phyloP scores from a whole-genome alignment of 1,140 invertebrate species.

The Thaumatotibia leucotreta region DNA sequence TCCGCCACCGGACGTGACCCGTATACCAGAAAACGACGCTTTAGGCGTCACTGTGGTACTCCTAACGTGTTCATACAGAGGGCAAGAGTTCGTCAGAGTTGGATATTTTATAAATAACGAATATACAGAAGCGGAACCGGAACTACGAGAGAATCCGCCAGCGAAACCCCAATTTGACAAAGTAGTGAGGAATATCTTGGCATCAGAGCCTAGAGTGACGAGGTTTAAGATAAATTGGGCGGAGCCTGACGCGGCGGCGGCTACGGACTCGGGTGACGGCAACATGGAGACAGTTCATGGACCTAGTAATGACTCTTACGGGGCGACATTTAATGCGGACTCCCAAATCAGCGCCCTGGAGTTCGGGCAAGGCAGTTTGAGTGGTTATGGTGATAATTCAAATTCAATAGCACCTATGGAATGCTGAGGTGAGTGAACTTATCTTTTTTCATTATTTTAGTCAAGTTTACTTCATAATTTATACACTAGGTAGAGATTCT shows the following conservation, averaged over 20 bases:
- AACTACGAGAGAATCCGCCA: conserved; percentile 96
- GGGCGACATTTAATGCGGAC: conserved; percentile 60
- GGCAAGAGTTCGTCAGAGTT: conserved; percentile 97
- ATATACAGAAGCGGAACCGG: conserved; percentile 94
- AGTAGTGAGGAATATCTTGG: conserved; percentile 95
- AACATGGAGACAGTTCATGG: conserved; percentile 48
- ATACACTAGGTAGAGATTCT: too few relatives aligned
- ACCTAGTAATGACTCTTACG: conserved; percentile 63
- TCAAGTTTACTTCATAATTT: too few relatives aligned
- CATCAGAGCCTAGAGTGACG: conserved; percentile 95
- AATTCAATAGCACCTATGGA: conserved; percentile 73
- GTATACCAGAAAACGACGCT: conserved; percentile 97
- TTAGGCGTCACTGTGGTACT: conserved; percentile 98
- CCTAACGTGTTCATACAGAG: conserved; percentile 94
- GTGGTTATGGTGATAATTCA: conserved; percentile 68
- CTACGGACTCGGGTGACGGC: conserved; percentile 46
- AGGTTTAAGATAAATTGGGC: conserved; percentile 98
- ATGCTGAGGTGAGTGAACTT: conserved; percentile 55
- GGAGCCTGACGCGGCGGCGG: conserved; percentile 77
- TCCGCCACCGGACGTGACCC: conserved; percentile 93
- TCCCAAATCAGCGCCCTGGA: conserved; percentile 68
- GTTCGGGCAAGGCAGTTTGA: conserved; percentile 60
- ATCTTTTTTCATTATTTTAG: too few relatives aligned
- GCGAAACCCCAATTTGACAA: conserved; percentile 95
- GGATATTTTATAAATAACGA: conserved; percentile 99